Conservation (phyloP, 1,140 invertebrate genomes). For the Sarcophaga bullata region DNA sequence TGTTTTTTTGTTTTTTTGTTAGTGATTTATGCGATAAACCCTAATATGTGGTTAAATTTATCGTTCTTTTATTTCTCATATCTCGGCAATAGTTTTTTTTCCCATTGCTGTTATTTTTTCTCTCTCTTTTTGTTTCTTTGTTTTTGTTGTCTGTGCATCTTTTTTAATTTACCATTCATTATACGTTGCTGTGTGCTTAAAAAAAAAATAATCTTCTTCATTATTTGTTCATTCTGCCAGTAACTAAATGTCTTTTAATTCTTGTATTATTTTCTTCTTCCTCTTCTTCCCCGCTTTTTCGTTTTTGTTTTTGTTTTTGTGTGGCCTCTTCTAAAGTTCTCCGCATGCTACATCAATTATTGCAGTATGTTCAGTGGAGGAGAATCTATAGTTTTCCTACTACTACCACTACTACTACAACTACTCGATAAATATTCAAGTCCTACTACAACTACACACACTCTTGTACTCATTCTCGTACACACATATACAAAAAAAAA, state of each 20-base stretch:
- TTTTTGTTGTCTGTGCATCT: neutral
- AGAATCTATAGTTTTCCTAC: constrained; percentile 5
- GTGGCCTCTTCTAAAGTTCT: too few species aligned
- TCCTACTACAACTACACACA: neutral
- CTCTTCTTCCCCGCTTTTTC: too few species aligned
- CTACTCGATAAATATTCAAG: neutral
- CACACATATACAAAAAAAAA: neutral
- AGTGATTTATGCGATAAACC: neutral
- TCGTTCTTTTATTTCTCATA: constrained; percentile 8
- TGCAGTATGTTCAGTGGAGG: neutral
- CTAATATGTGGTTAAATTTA: constrained; percentile 5
- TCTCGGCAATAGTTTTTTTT: neutral
- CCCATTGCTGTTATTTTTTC: neutral
- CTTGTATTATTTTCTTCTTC: neutral
- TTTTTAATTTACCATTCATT: constrained; percentile 29
- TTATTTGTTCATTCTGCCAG: constrained; percentile 29
- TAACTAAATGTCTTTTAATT: constrained; percentile 39
- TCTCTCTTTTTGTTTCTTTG: neutral
- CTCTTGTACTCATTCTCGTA: neutral
- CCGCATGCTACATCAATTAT: too few species aligned
- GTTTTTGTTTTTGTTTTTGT: too few species aligned
- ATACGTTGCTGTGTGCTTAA: constrained; percentile 14
- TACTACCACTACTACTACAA: neutral
- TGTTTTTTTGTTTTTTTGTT: neutral
- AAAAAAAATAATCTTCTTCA: constrained; percentile 34